Conservation (phyloP, 2,888 invertebrate species). For the Brachynemurus nebulosus region DNA sequence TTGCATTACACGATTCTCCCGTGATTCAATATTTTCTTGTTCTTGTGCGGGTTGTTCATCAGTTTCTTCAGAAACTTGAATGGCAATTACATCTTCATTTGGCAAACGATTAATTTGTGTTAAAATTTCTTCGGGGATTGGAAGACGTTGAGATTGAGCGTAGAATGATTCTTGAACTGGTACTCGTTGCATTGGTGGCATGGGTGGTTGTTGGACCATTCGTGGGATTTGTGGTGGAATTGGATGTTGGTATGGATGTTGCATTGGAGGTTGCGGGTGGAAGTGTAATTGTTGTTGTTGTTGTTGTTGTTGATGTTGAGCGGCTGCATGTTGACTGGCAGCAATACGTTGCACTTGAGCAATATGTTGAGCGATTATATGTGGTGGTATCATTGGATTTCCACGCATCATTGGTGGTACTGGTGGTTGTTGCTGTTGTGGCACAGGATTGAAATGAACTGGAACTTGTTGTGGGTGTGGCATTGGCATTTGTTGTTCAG, state of each 20-base stretch:
- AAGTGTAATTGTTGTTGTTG: constrained; percentile 33
- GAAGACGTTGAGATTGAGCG: constrained; percentile 32
- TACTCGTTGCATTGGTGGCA: not conserved
- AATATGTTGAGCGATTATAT: constrained; percentile 8
- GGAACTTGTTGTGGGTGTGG: constrained; percentile 19
- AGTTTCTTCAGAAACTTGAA: constrained; percentile 19
- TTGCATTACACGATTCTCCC: constrained; percentile 23
- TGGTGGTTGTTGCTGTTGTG: constrained; percentile 16
- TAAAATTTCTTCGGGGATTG: constrained; percentile 33
- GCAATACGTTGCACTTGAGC: constrained; percentile 10
- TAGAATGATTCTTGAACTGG: constrained; percentile 12
- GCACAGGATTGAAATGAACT: constrained; percentile 24
- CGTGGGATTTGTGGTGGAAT: constrained; percentile 12
- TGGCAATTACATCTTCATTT: constrained; percentile 29
- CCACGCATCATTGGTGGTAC: constrained; percentile 12
- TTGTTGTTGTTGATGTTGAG: constrained; percentile 30
- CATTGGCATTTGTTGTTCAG: constrained; percentile 25
- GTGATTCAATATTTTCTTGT: constrained; percentile 14
- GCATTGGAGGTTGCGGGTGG: constrained; percentile 18
- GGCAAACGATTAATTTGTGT: constrained; percentile 30
- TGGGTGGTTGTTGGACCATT: constrained; percentile 7
- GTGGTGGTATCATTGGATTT: constrained; percentile 5
- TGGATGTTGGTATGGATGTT: constrained; percentile 12
- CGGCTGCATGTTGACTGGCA: constrained; percentile 26
- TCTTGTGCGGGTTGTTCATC: constrained; percentile 9